Evolutionary conservation across 1,140 invertebrate genomes (phyloP).

Genomic region (Carcinoscorpius rotundicauda): DNA sequence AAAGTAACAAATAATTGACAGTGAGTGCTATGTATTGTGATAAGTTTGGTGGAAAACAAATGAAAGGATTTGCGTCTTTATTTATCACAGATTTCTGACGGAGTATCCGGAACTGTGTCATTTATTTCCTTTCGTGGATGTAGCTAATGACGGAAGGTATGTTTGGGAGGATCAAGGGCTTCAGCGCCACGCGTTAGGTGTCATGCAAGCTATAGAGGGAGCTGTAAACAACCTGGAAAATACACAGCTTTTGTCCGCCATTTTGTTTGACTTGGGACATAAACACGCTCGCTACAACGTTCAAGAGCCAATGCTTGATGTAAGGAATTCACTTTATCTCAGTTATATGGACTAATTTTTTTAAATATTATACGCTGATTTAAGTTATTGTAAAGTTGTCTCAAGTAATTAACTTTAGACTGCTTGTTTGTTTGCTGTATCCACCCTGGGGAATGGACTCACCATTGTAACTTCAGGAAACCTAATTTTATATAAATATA

Average conservation of each 20-base stretch:
- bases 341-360: too few species aligned
- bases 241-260: background rate
- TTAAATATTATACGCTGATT: too few species aligned
- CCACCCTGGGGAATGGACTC: too few species aligned
- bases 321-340: background rate
- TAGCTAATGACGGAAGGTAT: background rate
- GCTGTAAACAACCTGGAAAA: background rate
- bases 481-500: too few species aligned
- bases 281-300: constrained; percentile 2
- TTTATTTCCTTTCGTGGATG: background rate
- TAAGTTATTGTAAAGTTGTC: too few species aligned
- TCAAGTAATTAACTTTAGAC: too few species aligned
- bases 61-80: background rate
- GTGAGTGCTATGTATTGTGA: too few species aligned
- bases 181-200: background rate
- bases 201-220: background rate
- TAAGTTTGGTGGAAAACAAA: too few species aligned
- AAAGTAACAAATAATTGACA: too few species aligned
- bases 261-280: background rate
- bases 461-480: too few species aligned
- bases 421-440: too few species aligned
- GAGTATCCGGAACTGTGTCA: background rate
- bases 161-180: background rate
- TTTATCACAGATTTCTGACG: background rate
- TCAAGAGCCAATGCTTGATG: constrained; percentile 1